Evolutionary conservation across 2,797 vertebrate species (phyloP).

Genomic region (Sebastes oblongus): DNA sequence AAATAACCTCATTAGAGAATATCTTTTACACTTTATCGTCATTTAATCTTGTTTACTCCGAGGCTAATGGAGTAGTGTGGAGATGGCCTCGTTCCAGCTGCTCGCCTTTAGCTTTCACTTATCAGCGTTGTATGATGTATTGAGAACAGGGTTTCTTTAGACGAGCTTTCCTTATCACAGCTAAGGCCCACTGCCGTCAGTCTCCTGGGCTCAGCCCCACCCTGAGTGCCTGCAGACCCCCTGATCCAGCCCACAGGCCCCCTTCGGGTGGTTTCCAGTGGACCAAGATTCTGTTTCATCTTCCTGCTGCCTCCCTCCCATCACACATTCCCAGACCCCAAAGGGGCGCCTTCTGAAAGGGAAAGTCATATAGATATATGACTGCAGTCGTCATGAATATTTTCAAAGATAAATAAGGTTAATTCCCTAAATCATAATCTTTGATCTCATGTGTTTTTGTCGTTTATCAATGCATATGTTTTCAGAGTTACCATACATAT

Average conservation of each 20-base stretch:
- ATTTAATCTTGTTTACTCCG: slow-evolving; percentile 14
- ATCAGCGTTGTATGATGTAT: slow-evolving; percentile 1
- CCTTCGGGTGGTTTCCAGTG: slow-evolving; percentile 14
- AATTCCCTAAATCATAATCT: neutral
- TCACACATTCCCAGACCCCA: slow-evolving; percentile 17
- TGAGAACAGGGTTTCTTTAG: neutral
- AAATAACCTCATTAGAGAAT: slow-evolving; percentile 17
- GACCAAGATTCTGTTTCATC: slow-evolving; percentile 29
- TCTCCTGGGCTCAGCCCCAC: slow-evolving; percentile 17
- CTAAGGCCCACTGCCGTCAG: neutral
- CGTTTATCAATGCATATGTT: neutral
- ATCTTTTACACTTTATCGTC: slow-evolving; percentile 7
- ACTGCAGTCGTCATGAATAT: neutral
- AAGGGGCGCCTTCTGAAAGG: neutral
- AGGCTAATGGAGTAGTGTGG: neutral
- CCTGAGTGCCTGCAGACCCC: neutral
- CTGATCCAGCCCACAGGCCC: neutral
- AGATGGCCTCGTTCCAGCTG: neutral
- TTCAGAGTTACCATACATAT: neutral
- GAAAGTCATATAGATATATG: neutral
- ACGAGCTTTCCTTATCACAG: slow-evolving; percentile 6
- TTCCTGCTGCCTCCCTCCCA: neutral
- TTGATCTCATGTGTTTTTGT: neutral
- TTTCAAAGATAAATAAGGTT: neutral
- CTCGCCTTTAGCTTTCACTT: slow-evolving; percentile 10